These are phyloP conservation scores for Drosophila ercepeae DNA, from an alignment of 1,140 invertebrate genomes.

Conservation along the genomic window DNA sequence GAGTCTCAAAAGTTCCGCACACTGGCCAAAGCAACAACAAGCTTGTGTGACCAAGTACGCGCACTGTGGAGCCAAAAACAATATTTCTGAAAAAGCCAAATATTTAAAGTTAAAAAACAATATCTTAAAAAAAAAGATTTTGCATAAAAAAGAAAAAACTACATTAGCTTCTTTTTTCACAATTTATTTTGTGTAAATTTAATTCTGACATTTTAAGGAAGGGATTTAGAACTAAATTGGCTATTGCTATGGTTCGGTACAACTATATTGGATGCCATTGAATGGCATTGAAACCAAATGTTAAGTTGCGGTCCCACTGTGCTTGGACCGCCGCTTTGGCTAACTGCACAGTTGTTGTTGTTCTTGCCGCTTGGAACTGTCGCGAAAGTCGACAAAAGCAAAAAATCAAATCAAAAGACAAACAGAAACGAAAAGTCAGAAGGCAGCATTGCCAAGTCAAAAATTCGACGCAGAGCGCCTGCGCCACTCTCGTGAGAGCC, in stretches of 20 bases:
- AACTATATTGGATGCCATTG: neutral
- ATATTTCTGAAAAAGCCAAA: no score
- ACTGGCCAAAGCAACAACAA: conserved; percentile 53
- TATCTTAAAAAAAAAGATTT: no score
- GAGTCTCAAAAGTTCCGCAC: conserved; percentile 72
- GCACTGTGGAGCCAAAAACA: conserved; percentile 35
- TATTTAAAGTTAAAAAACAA: no score
- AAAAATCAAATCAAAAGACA: conserved; percentile 23
- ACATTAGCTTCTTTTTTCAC: no score
- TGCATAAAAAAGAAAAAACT: no score
- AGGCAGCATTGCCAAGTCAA: conserved; percentile 50
- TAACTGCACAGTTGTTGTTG: conserved; percentile 49
- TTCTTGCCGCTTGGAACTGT: conserved; percentile 25
- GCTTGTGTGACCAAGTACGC: conserved; percentile 39
- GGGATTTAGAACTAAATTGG: no score
- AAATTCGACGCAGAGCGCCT: conserved; percentile 40
- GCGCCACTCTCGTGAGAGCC: conserved; percentile 30
- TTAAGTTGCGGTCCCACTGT: neutral
- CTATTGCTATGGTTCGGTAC: neutral
- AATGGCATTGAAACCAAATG: neutral
- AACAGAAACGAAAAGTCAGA: conserved; percentile 34
- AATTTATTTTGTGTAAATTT: no score
- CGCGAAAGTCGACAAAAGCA: conserved; percentile 61
- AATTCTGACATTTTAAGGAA: no score
- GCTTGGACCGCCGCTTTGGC: neutral